Percentiles rank a stretch among this genome's conserved stretches.
phyloP scores from a whole-genome alignment of 2,888 invertebrate species.

The Prenolepis imparis region DNA sequence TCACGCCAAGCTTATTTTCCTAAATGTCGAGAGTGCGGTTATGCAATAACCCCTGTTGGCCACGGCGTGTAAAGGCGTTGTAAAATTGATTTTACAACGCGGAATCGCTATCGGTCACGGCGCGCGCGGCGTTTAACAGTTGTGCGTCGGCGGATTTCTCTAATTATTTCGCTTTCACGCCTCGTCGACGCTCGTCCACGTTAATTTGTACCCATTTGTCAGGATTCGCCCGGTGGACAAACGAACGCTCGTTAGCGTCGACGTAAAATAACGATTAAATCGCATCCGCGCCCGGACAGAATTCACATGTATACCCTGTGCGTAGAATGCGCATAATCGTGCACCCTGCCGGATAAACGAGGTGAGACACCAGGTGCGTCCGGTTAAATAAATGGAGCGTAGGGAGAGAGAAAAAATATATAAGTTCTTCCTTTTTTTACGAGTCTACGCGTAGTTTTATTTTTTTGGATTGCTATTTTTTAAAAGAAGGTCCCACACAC shows the following conservation, averaged over 20 bases:
- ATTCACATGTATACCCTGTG: slow-evolving; percentile 25
- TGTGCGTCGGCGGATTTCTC: slow-evolving; percentile 38
- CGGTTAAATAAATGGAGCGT: slow-evolving; percentile 57
- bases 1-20: slow-evolving; percentile 15
- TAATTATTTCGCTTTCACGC: slow-evolving; percentile 55
- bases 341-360: slow-evolving; percentile 61
- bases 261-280: slow-evolving; percentile 64
- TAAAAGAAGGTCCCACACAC: too few species aligned
- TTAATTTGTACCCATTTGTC: slow-evolving; percentile 66
- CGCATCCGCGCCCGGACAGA: slow-evolving; percentile 47
- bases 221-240: slow-evolving; percentile 39
- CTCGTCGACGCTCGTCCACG: slow-evolving; percentile 29
- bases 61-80: background rate
- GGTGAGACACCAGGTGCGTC: slow-evolving; percentile 53
- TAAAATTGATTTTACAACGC: slow-evolving; percentile 42
- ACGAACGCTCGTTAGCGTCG: slow-evolving; percentile 56
- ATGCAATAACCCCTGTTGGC: slow-evolving; percentile 18
- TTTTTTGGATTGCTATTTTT: too few species aligned
- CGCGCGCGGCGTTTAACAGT: slow-evolving; percentile 3
- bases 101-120: slow-evolving; percentile 20
- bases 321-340: slow-evolving; percentile 19
- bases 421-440: slow-evolving; percentile 28
- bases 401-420: background rate
- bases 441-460: slow-evolving; percentile 33
- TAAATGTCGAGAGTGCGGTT: slow-evolving; percentile 46